Percentiles rank a stretch among this genome's conserved stretches.
Evolutionary conservation across 2,888 invertebrate genomes (phyloP).

Genomic region (Scaptomyza caliginosa): DNA sequence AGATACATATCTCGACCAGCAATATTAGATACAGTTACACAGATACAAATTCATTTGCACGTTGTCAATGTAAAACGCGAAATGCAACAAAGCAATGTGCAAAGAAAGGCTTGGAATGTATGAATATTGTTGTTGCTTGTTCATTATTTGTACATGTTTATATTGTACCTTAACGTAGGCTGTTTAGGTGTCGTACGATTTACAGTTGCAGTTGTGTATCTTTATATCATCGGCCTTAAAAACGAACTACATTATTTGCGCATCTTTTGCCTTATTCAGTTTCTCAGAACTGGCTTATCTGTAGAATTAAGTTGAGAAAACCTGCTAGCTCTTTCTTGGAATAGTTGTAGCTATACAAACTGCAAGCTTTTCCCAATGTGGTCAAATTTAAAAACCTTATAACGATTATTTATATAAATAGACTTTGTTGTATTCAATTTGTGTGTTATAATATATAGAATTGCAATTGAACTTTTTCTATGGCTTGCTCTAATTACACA

Average conservation of each 20-base stretch:
- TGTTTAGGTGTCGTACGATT: background rate
- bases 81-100: conserved; percentile 49
- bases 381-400: too few relatives aligned
- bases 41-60: conserved; percentile 13
- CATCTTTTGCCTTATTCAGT: too few relatives aligned
- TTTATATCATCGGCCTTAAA: conserved; percentile 11
- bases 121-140: conserved; percentile 7
- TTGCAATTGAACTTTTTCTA: conserved; percentile 2
- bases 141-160: conserved; percentile 18
- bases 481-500: conserved; percentile 18
- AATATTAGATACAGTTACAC: conserved; percentile 3
- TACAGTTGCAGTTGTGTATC: conserved; percentile 9
- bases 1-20: background rate
- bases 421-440: background rate
- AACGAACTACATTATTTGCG: background rate
- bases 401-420: too few relatives aligned
- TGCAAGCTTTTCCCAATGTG: too few relatives aligned
- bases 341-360: too few relatives aligned
- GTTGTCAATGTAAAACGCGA: conserved; percentile 19
- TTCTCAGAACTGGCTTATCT: too few relatives aligned
- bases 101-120: conserved; percentile 68
- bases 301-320: too few relatives aligned
- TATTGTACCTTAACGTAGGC: background rate
- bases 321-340: background rate
- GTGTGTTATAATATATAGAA: background rate